Evolutionary conservation across 2,888 invertebrate genomes (phyloP).

Genomic region (Harpalus rubripes): DNA sequence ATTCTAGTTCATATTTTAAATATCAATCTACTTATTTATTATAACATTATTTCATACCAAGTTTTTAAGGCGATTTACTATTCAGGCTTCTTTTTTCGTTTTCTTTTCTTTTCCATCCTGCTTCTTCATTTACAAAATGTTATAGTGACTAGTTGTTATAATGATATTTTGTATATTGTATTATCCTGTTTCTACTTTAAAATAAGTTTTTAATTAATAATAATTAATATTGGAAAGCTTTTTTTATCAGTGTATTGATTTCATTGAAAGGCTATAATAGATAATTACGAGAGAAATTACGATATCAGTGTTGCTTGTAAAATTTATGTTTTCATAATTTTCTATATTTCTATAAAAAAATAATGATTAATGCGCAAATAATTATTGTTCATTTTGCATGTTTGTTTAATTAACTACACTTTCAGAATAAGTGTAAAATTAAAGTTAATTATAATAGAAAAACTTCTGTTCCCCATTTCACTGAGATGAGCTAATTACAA

Average conservation of each 20-base stretch:
- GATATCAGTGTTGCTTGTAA: background rate
- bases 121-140: too few species aligned
- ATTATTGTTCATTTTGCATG: conserved; percentile 17
- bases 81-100: too few species aligned
- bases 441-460: too few species aligned
- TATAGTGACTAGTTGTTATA: too few species aligned
- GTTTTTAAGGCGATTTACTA: too few species aligned
- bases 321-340: background rate
- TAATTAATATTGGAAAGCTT: background rate
- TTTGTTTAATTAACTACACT: conserved; percentile 22
- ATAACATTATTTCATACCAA: too few species aligned
- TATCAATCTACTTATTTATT: too few species aligned
- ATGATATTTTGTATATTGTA: too few species aligned
- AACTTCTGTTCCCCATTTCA: too few species aligned
- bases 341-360: background rate
- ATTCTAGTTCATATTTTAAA: too few species aligned
- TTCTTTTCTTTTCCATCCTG: too few species aligned
- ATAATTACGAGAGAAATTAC: background rate
- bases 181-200: too few species aligned
- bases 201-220: background rate
- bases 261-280: background rate
- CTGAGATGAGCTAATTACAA: background rate
- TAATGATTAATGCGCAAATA: conserved; percentile 16
- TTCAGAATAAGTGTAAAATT: background rate
- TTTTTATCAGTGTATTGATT: background rate